Conservation (phyloP, 2,113 vertebrate species). For the Aptenodytes forsteri region DNA sequence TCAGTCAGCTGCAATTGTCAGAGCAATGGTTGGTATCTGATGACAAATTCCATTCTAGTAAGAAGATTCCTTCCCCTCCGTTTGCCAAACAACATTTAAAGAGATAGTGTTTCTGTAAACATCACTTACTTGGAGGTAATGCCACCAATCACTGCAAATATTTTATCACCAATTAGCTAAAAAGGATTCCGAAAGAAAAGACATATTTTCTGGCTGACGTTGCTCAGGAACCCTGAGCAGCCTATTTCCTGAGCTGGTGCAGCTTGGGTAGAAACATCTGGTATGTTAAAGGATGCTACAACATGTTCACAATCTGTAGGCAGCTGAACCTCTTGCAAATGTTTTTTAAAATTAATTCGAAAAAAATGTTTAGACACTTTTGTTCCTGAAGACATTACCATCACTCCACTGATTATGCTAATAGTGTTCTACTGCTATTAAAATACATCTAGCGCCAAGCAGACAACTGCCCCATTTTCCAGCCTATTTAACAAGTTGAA, state of each 20-base stretch:
- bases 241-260: not conserved
- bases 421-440: not conserved
- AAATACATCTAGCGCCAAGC: not conserved
- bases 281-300: not conserved
- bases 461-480: conserved; percentile 56
- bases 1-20: not conserved
- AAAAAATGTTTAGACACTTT: not conserved
- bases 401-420: conserved; percentile 2
- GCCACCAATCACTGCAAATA: not conserved
- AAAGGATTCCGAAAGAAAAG: not conserved
- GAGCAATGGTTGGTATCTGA: not conserved
- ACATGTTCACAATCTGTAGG: not conserved
- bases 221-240: not conserved
- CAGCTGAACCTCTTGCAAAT: not conserved
- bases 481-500: conserved; percentile 60
- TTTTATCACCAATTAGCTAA: not conserved
- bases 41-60: not conserved
- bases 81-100: not conserved
- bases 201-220: not conserved
- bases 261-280: not conserved
- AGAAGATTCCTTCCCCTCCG: not conserved
- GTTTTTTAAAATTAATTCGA: not conserved
- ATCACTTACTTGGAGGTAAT: not conserved
- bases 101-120: not conserved
- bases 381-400: conserved; percentile 11